phyloP scores from a whole-genome alignment of 2,797 vertebrate genomes.

The Smutsia gigantea region DNA sequence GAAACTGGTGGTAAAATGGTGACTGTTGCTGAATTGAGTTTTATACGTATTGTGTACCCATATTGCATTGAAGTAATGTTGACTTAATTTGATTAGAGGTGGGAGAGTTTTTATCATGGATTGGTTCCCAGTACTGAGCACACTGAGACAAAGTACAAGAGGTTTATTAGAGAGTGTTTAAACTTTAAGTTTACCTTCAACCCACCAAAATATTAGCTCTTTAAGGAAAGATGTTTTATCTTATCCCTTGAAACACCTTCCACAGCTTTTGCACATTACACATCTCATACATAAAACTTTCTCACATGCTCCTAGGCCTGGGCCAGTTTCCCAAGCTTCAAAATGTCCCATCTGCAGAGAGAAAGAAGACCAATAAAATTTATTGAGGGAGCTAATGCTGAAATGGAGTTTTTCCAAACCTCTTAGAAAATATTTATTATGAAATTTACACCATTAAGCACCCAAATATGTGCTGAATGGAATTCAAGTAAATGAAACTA shows the following conservation, averaged over 20 bases:
- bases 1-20: not conserved
- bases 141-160: not conserved
- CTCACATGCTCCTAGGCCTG: not conserved
- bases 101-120: not conserved
- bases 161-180: not conserved
- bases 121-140: not conserved
- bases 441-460: not conserved
- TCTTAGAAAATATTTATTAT: not conserved
- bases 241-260: not conserved
- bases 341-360: not conserved
- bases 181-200: not conserved
- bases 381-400: not conserved
- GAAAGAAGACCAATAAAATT: not conserved
- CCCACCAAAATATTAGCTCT: not conserved
- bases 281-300: not conserved
- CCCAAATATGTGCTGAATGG: not conserved
- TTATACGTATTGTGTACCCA: not conserved
- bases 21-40: not conserved
- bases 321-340: not conserved
- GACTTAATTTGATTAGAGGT: not conserved
- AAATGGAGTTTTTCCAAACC: not conserved
- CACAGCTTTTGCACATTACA: not conserved
- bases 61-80: not conserved
- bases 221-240: not conserved
- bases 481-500: not conserved